Evolutionary conservation across 2,113 vertebrate genomes (phyloP), one percentile per base, ranked within the genome.

Genomic region (Lepus timidus): DNA sequence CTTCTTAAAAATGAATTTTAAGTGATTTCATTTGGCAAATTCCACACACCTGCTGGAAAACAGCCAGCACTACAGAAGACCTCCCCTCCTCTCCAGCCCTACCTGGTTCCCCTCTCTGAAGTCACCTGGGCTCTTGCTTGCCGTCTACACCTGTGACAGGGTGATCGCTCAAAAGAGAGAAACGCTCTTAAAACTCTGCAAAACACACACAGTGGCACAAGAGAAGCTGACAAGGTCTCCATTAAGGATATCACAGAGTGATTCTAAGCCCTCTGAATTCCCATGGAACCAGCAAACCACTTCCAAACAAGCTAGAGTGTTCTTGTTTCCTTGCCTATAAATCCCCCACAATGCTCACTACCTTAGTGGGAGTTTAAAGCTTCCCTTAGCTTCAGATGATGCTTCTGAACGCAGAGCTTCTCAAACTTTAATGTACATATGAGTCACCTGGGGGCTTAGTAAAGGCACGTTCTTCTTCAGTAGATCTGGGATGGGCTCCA

Each of bases 1-100:
- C 39, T 68, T 93, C 85, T 68, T 14, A 55, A 61, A 87, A 90
- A n/a, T 88, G 39, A 70, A 70, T 71, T 85, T 78, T 65, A 92
- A 82, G 52, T 82, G 52, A 55, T 75, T 88, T 82, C n/a, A 25
- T 74, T 51, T 55, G 61, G 78, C 22, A 61, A 85, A 88, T 70
- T 52, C 58, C 33, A 64, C 1, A 31, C 17, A 55, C 64, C 51
- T n/a, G 20, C 22, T 81, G 20, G 52, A 20, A 92, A 76, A 80
- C 9, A 67, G 39, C 78, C 62, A 75, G 62, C 67, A 22, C 29
- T 11, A 8, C 52, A 23, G 29, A 62, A 92, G 51, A 82, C n/a
- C 1, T 22, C 31, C n/a, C 79, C 51, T 22, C 31, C n/a, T 75
- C 58, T 29, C 67, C 52, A 44, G 52, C n/a, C 80, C 76, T 67